phyloP scores from a whole-genome alignment of 2,888 invertebrate species.

The Drosophila cognata region DNA sequence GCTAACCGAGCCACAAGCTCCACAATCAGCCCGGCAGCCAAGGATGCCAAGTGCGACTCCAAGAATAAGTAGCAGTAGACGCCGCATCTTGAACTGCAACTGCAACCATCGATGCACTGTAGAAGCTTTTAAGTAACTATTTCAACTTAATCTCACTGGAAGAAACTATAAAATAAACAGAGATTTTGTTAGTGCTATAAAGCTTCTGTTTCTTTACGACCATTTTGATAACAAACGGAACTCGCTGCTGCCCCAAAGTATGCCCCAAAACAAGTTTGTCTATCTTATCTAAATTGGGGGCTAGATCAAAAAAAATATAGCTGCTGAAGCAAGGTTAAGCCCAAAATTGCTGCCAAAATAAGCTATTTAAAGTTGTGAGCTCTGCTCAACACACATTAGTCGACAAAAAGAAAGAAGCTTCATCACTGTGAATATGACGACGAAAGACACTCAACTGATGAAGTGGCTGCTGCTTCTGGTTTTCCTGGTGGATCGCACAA shows the following conservation, averaged over 20 bases:
- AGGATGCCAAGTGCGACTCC: background rate
- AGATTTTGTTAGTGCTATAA: background rate
- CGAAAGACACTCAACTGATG: background rate
- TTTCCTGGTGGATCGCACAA: slow-evolving; percentile 24
- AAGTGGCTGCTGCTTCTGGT: slow-evolving; percentile 16
- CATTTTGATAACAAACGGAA: background rate
- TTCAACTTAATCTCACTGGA: slow-evolving; percentile 21
- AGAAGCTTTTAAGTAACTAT: slow-evolving; percentile 3
- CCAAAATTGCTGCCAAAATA: slow-evolving; percentile 36
- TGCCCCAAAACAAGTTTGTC: slow-evolving; percentile 18
- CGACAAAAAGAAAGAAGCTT: background rate
- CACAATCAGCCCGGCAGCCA: slow-evolving; percentile 49
- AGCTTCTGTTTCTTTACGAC: slow-evolving; percentile 13
- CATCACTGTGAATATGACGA: slow-evolving; percentile 29
- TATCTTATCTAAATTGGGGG: slow-evolving; percentile 64
- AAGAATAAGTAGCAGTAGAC: slow-evolving; percentile 12
- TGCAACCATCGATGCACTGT: slow-evolving; percentile 6
- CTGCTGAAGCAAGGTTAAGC: slow-evolving; percentile 38
- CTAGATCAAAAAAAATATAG: background rate
- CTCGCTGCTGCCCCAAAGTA: slow-evolving; percentile 37
- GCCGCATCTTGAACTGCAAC: slow-evolving; percentile 48
- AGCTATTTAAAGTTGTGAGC: slow-evolving; percentile 53
- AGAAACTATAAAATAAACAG: background rate
- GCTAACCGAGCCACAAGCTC: slow-evolving; percentile 42
- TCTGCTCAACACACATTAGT: slow-evolving; percentile 6